Evolutionary conservation across 2,888 invertebrate genomes (phyloP), one percentile per base, ranked within the genome.

Genomic region (Hymenopus coronatus): DNA sequence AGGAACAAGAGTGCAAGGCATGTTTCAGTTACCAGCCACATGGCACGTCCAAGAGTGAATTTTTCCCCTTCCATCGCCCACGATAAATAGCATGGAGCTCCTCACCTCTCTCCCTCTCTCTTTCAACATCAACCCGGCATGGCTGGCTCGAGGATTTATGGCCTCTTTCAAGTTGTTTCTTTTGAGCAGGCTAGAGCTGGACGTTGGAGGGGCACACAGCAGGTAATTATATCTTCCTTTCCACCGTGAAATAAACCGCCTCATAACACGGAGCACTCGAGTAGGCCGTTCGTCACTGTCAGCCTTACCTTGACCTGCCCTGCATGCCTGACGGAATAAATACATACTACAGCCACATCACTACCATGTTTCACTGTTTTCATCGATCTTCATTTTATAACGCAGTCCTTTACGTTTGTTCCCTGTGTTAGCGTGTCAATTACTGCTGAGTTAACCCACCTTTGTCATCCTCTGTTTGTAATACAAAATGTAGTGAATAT

Each of bases 221-320:
- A 91, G 91, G 91, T 92, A 92, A 92, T 92, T 92, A 92, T 92
- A 92, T 91, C 91, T 91, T 91, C 91, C 91, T 86, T 86, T 91
- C 91, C 91, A 91, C 91, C 91, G 90, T 91, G 91, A 91, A 91
- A 91, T 91, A 91, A 91, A 91, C 91, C 91, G 91, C 91, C 91
- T 91, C 90, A 91, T 91, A 91, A 90, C 91, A 90, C 90, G 91
- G 91, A 90, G 88, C 90, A 90, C 90, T 90, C 90, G 14, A 84
- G 83, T 33, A 25, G 88, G 40, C 84, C 90, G 90, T 91, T 88
- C 90, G 88, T 91, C 91, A 91, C 90, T 90, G 91, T 90, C 91
- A 90, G 89, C 89, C 85, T 70, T 70, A 70, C 54, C 46, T n/a
- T n/a, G 84, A 25, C 54, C n/a, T 83, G 84, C 82, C 89, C 90